Percentiles rank a stretch among this genome's conserved stretches.
Evolutionary conservation across 2,113 vertebrate species (phyloP).

Genomic region (Rostratula benghalensis): DNA sequence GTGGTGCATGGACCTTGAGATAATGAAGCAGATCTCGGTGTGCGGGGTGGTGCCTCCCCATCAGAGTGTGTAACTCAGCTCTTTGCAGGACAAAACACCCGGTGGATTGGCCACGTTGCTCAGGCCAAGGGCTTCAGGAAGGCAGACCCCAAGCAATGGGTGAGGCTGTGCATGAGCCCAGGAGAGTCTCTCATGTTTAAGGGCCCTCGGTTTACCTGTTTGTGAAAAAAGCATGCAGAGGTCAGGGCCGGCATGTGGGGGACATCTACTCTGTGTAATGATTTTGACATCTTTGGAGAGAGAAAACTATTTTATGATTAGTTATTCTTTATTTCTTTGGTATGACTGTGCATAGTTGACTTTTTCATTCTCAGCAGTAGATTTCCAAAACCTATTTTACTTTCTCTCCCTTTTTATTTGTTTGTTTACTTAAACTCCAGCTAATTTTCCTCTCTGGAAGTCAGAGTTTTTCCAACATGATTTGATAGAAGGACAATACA

Average conservation of each 20-base stretch:
- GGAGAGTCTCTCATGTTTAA: rapidly evolving
- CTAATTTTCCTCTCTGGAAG: slow-evolving; percentile 10
- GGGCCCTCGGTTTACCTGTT: background rate
- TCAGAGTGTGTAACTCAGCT: background rate
- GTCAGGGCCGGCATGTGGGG: rapidly evolving
- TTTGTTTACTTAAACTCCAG: background rate
- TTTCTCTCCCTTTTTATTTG: background rate
- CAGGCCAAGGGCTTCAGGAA: background rate
- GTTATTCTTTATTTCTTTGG: background rate
- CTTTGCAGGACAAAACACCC: background rate
- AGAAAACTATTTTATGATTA: background rate
- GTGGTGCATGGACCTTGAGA: background rate
- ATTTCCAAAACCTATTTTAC: slow-evolving; percentile 29
- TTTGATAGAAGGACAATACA: slow-evolving; percentile 34
- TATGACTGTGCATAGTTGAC: background rate
- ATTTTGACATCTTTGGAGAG: background rate
- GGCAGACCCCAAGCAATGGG: background rate
- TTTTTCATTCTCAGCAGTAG: background rate
- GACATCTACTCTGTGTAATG: background rate
- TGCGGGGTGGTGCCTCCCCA: background rate
- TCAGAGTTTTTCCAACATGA: background rate
- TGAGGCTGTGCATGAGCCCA: background rate
- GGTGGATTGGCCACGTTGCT: background rate
- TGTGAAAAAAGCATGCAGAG: background rate
- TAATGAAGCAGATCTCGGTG: background rate